Base-by-base conservation (phyloP, 2,888 invertebrate species). In the Drosophila subsilvestris region DNA sequence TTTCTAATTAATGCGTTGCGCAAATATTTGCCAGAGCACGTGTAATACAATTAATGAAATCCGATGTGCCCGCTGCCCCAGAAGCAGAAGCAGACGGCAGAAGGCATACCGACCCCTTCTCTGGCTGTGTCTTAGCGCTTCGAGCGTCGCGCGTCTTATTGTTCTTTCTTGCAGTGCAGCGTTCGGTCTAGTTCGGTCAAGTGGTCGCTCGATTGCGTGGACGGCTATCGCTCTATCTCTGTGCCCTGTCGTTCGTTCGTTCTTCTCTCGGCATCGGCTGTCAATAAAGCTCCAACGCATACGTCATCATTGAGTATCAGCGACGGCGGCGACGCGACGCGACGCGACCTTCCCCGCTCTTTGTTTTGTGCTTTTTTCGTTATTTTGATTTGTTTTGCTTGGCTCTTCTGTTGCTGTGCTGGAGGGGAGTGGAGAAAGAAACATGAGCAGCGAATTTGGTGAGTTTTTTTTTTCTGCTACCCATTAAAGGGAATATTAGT, bases 401-500 rank as follows among this genome's bases (percentile, higher is more conserved):
- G 47, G 59, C 27, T 51, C 54, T 45, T 55, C n/a, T 22, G 27
- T 9, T 59, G 45, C 14, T 14, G 60, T 22, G 22, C 22, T 6
- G 48, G n/a, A 37, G 7, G 37, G 37, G 7, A 14, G 14, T 7
- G 5, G 14, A 14, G 5, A 37, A 2, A 1, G 6, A 4, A 65
- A 55, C 18, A 80, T 80, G 81, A 79, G 59, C 53, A 72, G 58
- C 47, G 73, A 77, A 75, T 63, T 55, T 45, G 85, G 81, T 81
- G 47, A 84, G 81, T 69, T 53, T 8, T 44, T 29, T 27, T 27
- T 62, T 9, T 22, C 3, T n/a, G 1, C 1, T 27, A 10, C 29
- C 29, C 10, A 3, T 22, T 29, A 29, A 29, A 0, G 29, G 10
- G 10, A 10, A 10, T 29, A 29, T 29, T 51, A 7, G 20, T 27